Conservation (phyloP, 2,113 vertebrate genomes). For the Paramisgurnus dabryanus region DNA sequence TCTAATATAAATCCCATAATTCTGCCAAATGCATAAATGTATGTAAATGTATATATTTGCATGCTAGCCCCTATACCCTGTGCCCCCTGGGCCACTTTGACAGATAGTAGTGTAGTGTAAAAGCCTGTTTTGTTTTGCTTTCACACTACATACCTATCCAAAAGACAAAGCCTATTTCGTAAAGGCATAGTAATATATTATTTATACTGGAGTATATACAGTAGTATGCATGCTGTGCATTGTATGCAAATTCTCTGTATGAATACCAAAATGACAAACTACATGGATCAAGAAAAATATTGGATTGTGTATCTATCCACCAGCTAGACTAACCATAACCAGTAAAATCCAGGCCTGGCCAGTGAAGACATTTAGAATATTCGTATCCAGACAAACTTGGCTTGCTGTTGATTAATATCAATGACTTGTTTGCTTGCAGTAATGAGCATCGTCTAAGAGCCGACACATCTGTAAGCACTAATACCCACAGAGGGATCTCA, state of each 20-base stretch:
- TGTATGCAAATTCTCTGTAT: background rate
- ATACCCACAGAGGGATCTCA: slow-evolving; percentile 8
- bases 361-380: background rate
- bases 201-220: background rate
- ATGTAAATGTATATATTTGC: too few relatives aligned
- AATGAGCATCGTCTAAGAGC: slow-evolving; percentile 13
- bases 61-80: background rate
- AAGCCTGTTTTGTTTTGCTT: background rate
- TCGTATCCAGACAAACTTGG: background rate
- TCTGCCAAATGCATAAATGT: too few relatives aligned
- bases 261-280: background rate
- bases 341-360: too few relatives aligned
- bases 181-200: background rate
- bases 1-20: background rate
- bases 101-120: too few relatives aligned
- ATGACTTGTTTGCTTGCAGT: background rate
- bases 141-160: background rate
- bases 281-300: background rate
- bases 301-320: background rate
- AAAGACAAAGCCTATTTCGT: background rate
- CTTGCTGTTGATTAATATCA: background rate
- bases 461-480: slow-evolving; percentile 10
- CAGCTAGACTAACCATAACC: too few relatives aligned
- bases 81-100: background rate
- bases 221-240: background rate